phyloP scores from a whole-genome alignment of 2,888 invertebrate genomes.

The Tinea trinotella region DNA sequence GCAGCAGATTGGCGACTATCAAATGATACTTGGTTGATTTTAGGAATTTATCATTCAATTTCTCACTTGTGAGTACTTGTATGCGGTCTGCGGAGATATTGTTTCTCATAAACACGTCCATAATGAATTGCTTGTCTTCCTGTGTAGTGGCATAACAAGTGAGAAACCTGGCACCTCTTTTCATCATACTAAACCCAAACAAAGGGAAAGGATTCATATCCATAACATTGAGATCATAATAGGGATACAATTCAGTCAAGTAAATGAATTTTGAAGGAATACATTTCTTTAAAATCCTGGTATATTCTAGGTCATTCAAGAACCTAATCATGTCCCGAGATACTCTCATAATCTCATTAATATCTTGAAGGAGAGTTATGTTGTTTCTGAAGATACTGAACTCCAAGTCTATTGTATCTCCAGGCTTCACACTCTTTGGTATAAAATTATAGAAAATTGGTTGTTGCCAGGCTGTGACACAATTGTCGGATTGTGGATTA shows the following conservation, averaged over 20 bases:
- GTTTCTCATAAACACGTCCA: conserved; percentile 52
- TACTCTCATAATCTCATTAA: conserved; percentile 35
- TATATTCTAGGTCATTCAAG: conserved; percentile 65
- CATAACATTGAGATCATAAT: conserved; percentile 49
- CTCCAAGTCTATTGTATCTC: conserved; percentile 39
- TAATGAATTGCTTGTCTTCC: conserved; percentile 51
- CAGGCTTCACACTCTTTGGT: conserved; percentile 38
- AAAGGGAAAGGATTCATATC: conserved; percentile 77
- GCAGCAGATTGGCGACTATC: conserved; percentile 68
- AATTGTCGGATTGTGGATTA: conserved; percentile 61
- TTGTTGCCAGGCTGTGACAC: conserved; percentile 82
- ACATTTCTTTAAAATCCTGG: too few species aligned
- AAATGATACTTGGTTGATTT: conserved; percentile 57
- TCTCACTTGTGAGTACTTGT: conserved; percentile 43
- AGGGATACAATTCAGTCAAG: conserved; percentile 46
- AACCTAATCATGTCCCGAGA: conserved; percentile 49
- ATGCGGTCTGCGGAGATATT: conserved; percentile 45
- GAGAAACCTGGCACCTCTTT: conserved; percentile 57
- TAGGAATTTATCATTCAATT: conserved; percentile 38
- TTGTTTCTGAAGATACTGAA: conserved; percentile 52
- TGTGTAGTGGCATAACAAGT: conserved; percentile 50
- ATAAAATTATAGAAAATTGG: conserved; percentile 76
- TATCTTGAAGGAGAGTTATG: conserved; percentile 37
- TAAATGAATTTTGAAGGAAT: too few species aligned
- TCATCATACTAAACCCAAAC: conserved; percentile 72